Evolutionary conservation across 2,113 vertebrate species (phyloP).

Genomic region (Catharus minimus): DNA sequence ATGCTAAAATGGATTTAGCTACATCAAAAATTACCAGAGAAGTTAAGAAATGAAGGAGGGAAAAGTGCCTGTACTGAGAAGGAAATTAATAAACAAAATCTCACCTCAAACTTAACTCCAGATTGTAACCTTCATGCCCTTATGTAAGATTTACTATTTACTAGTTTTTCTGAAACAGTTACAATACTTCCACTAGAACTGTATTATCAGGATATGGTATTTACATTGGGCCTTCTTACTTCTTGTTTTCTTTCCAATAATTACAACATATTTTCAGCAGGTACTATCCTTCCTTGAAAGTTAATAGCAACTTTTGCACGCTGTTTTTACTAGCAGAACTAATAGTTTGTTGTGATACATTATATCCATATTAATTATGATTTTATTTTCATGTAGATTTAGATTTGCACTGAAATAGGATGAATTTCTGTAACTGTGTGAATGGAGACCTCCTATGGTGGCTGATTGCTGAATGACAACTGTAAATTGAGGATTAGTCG

Average conservation of each 20-base stretch:
- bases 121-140: background rate
- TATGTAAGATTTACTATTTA: background rate
- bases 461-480: background rate
- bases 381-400: background rate
- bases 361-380: background rate
- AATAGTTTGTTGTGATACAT: background rate
- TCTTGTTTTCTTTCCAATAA: background rate
- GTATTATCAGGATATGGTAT: background rate
- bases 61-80: background rate
- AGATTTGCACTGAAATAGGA: background rate
- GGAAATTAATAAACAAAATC: background rate
- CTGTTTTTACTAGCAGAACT: background rate
- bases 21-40: background rate
- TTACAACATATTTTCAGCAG: background rate
- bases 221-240: background rate
- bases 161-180: background rate
- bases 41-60: background rate
- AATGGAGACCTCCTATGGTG: background rate
- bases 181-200: background rate
- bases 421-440: background rate
- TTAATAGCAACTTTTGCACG: background rate
- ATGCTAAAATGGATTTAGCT: background rate
- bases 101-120: background rate
- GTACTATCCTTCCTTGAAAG: background rate
- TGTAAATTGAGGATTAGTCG: background rate